Evolutionary conservation across 2,888 invertebrate species (phyloP), one percentile per base, ranked within the genome.

Genomic region (Nezara viridula): DNA sequence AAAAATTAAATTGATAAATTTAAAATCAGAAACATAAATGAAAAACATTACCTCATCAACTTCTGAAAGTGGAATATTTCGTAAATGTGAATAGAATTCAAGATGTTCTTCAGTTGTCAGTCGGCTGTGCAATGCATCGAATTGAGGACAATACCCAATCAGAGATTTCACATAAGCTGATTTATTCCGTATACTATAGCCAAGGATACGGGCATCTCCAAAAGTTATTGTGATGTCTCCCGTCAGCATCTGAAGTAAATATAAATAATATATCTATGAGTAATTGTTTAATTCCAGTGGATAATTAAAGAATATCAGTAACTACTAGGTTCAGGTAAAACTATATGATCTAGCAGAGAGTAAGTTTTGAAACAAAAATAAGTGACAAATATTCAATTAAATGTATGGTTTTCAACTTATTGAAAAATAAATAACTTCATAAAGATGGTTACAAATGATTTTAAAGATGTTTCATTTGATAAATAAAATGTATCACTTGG

Each of bases 91-190:
- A 93, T 96, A 97, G 91, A 97, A 94, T 55, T 93, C 93, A 66
- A 98, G 94, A 90, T 96, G 96, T 92, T 98, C 97, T 89, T 93
- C 93, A 0, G 96, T 95, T 0, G 96, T 95, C 92, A 96, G 93
- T 92, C 96, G 95, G n/a, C 94, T 94, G 90, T 96, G 94, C 44
- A 96, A 92, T 0, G 96, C 96, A 92, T 96, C 96, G 92, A 96
- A 96, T 92, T 96, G 96, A 10, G 96, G 96, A 92, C 96, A 96
- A 92, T 96, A 96, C 0, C 95, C 95, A 93, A 93, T 91, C 52
- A 92, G 90, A 87, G 92, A 92, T 90, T 92, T 92, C 88, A 92
- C 90, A 5, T 89, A 66, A n/a, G 86, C 89, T 89, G 90, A 88
- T 60, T 91, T 89, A n/a, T 90, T 90, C 37, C 91, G 87, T 32